Conservation (phyloP, 2,888 invertebrate species). For the Aphodius granarius region DNA sequence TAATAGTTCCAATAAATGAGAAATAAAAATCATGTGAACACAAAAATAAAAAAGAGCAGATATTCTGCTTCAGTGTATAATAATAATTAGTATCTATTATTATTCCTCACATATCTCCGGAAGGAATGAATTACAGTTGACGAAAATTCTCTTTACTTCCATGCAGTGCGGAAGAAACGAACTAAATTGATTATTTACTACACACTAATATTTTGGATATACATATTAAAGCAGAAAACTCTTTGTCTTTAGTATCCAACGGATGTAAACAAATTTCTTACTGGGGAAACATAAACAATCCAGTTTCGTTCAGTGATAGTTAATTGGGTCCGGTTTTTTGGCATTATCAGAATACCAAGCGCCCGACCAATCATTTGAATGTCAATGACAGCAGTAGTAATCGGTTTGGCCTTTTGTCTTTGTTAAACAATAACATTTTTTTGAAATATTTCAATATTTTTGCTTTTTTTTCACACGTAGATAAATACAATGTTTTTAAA, state of each 20-base stretch:
- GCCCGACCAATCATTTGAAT: slow-evolving; percentile 6
- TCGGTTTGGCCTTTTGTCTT: neutral
- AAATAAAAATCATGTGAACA: no score
- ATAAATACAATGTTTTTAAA: no score
- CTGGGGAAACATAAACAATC: neutral
- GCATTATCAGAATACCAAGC: neutral
- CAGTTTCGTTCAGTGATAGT: neutral
- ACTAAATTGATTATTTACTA: neutral
- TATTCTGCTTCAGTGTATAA: neutral
- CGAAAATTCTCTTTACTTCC: neutral
- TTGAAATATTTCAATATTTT: neutral
- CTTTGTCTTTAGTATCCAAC: neutral
- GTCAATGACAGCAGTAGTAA: neutral
- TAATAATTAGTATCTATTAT: neutral
- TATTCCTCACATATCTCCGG: neutral
- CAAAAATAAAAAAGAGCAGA: no score
- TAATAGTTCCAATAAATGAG: no score
- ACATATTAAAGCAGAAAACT: no score
- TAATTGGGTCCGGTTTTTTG: neutral
- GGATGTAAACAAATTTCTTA: neutral
- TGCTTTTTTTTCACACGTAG: no score
- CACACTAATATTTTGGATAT: no score
- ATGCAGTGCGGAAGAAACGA: neutral
- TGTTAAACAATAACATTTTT: neutral
- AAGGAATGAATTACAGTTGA: neutral